Base-by-base conservation (phyloP, 2,113 vertebrate species). In the Leucopsar rothschildi region DNA sequence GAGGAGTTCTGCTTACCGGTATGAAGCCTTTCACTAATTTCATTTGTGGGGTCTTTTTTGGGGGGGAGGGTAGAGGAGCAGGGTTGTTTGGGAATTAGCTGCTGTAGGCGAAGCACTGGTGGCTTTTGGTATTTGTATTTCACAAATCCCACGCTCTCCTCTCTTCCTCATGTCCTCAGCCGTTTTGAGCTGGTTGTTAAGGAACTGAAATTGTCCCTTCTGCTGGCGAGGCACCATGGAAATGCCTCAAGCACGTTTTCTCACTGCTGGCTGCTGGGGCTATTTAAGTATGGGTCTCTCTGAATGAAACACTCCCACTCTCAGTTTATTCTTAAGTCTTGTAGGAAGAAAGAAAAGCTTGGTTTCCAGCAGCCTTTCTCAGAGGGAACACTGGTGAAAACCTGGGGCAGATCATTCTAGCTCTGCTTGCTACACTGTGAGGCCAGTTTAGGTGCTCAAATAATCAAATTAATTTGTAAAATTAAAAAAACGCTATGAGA, bases 1-100 rank as follows among this genome's bases (percentile, higher is more conserved):
- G 99, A 99, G 94, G 99, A 99, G 97, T 99, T 99, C 98, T 99
- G 99, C 93, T 96, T 99, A 57, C 99, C 99, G 96, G 99, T 98
- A 98, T 20, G 0, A 15, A 53, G 2, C 4, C 37, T 23, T 27
- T 15, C 6, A 1, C 33, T 59, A 0, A 6, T 28, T 33, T 12
- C 6, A 23, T 59, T 12, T 61, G 17, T 10, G 39, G 14, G 31
- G 22, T 50, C 13, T 39, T 44, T 28, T 10, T 61, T 77, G 6
- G 2, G 15, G 25, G n/a, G n/a, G 31, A 23, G 9, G 6, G 3
- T 52, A 11, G n/a, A 69, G 59, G 78, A 37, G 23, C 16, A 10
- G 52, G 12, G 29, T 27, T 0, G 0, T 23, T 8, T 29, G 50
- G n/a, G 55, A 52, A 15, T 69, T 22, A 25, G 25, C 50, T 55